Conservation (phyloP, 2,113 vertebrate species). For the Tachycineta bicolor region DNA sequence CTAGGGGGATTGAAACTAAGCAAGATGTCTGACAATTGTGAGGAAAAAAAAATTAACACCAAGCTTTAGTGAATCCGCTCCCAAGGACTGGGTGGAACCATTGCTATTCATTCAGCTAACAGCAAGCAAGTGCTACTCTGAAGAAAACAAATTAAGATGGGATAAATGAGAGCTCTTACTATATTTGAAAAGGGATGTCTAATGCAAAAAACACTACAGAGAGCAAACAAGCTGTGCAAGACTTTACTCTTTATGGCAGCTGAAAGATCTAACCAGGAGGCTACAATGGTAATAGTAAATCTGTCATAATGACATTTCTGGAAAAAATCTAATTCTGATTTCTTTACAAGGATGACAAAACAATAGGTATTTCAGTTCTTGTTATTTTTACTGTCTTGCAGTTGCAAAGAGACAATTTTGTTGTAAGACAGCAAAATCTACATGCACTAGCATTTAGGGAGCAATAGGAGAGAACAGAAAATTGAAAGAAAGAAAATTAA, state of each 20-base stretch:
- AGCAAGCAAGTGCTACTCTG: background rate
- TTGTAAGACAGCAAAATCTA: conserved; percentile 28
- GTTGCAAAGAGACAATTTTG: conserved; percentile 17
- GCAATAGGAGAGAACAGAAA: background rate
- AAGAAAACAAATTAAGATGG: background rate
- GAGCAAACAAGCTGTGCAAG: background rate
- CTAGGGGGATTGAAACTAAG: background rate
- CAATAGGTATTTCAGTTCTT: conserved; percentile 17
- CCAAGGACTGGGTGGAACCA: background rate
- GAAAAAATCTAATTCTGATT: conserved; percentile 30
- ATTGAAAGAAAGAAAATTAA: conserved; percentile 43
- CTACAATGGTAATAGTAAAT: background rate
- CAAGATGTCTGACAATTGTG: fast-evolving
- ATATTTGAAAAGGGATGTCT: background rate
- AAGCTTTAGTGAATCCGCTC: background rate
- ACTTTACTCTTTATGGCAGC: background rate
- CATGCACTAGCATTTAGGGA: conserved; percentile 1
- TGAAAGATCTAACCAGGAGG: background rate
- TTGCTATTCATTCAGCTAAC: background rate
- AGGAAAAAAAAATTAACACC: background rate
- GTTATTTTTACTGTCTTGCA: conserved; percentile 19
- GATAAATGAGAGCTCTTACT: background rate
- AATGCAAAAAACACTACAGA: background rate
- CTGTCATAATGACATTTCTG: background rate
- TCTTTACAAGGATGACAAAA: conserved; percentile 43